Evolutionary conservation across 2,888 invertebrate genomes (phyloP).

Genomic region (Lycia hirtaria): DNA sequence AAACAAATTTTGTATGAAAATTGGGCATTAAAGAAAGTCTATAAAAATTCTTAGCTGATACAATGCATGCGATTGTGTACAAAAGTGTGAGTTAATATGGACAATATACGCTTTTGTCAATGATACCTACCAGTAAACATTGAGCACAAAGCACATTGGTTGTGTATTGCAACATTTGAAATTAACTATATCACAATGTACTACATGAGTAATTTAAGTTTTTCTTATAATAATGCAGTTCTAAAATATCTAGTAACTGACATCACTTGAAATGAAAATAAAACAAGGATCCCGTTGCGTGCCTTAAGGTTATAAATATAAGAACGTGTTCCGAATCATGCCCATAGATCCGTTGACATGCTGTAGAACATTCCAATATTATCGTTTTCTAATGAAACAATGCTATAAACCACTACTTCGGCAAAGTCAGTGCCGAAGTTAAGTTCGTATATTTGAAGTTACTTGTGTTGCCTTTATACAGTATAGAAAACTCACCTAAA

Average conservation of each 20-base stretch:
- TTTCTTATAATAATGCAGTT: not conserved
- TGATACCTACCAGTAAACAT: not conserved
- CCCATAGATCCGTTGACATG: too few relatives aligned
- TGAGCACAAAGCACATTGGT: constrained; percentile 25
- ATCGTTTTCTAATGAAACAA: too few relatives aligned
- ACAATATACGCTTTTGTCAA: not conserved
- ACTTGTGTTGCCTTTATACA: too few relatives aligned
- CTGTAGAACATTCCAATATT: too few relatives aligned
- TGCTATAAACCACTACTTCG: too few relatives aligned
- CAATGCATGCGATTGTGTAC: constrained; percentile 16
- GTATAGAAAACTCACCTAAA: too few relatives aligned
- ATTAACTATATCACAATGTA: not conserved
- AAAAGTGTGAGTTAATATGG: constrained; percentile 10
- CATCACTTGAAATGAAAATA: constrained; percentile 52
- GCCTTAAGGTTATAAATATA: constrained; percentile 35
- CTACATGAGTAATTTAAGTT: not conserved
- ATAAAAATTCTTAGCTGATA: not conserved
- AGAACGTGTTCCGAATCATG: not conserved
- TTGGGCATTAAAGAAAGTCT: not conserved
- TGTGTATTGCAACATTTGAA: not conserved
- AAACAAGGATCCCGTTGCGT: constrained; percentile 31
- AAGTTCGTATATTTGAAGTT: too few relatives aligned
- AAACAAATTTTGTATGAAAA: not conserved
- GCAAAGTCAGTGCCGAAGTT: too few relatives aligned
- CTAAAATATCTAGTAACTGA: constrained; percentile 29